Evolutionary conservation across 2,888 invertebrate species (phyloP), one percentile per base, ranked within the genome.

Genomic region (Rhaphigaster nebulosa): DNA sequence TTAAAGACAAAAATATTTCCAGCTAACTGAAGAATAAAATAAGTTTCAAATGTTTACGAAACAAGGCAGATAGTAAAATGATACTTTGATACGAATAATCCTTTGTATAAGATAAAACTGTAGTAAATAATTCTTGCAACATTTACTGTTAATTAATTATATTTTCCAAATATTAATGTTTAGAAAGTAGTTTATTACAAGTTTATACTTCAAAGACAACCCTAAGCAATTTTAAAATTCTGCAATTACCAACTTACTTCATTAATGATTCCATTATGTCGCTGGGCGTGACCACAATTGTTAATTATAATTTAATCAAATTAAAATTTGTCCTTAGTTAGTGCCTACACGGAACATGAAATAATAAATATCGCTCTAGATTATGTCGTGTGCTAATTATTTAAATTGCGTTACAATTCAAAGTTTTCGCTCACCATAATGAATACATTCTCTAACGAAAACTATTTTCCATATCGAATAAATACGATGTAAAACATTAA

Each of bases 71-170:
- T 76, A 38, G 34, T 34, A 76, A 76, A 23, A 76, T 38, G 70
- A n/a, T 84, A 84, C 84, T 84, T 84, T 84, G 84, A 84, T 6
- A 84, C 84, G n/a, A 84, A 26, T 50, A 84, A 84, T 84, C 84
- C 84, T 84, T 15, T 50, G 1, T 0, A n/a, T n/a, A 84, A 84
- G 15, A 84, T 84, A 45, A 84, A 84, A 50, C 34, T 76, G 84
- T 38, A 80, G 38, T 41, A n/a, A 50, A n/a, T 50, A 76, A 76
- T 76, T 20, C 26, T 20, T 20, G 8, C 8, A 76, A 23, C 38
- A 38, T 76, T 76, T 6, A 20, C 12, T 20, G 34, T 26, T 8
- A 65, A 65, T 65, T 76, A 4, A 34, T 34, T 34, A 20, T 70
- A 29, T 70, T 70, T 65, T 65, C 4, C 29, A 29, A 65, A 65